Percentiles rank a stretch among this genome's conserved stretches.
These are phyloP conservation scores for Drosophila planitibia DNA, from an alignment of 2,888 invertebrate species.

Conservation along the genomic window DNA sequence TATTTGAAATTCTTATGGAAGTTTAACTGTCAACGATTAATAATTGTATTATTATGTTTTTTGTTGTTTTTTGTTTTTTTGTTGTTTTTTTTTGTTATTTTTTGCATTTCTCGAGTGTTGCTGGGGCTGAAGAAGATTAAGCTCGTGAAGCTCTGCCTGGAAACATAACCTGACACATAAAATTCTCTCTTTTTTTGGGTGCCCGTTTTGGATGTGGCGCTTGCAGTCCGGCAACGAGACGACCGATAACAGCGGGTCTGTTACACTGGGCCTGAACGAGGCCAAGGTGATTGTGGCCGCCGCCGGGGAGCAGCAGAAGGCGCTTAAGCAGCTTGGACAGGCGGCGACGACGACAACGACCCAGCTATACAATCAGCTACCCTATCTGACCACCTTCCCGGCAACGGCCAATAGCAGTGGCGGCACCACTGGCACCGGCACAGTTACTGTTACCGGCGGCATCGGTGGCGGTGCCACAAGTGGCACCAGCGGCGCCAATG, in stretches of 20 bases:
- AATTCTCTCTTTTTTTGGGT: conserved; percentile 4
- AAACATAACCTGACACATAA: conserved; percentile 13
- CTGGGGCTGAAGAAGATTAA: neutral
- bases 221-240: conserved; percentile 63
- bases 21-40: neutral
- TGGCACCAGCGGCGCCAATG: conserved; percentile 17
- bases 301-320: conserved; percentile 73
- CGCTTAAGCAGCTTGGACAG: conserved; percentile 75
- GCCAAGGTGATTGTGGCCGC: conserved; percentile 79
- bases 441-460: conserved; percentile 67
- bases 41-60: neutral
- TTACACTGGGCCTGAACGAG: conserved; percentile 78
- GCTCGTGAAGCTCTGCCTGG: neutral
- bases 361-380: conserved; percentile 84
- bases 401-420: conserved; percentile 43
- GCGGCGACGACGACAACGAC: conserved; percentile 63
- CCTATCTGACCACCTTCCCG: conserved; percentile 84
- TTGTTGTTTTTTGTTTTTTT: neutral
- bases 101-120: neutral
- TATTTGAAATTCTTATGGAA: neutral
- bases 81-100: neutral
- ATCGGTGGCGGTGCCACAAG: conserved; percentile 25
- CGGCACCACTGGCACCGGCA: conserved; percentile 63
- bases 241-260: conserved; percentile 82
- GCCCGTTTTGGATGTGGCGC: conserved; percentile 5